Percentiles rank a stretch among this genome's conserved stretches.
Conservation (phyloP, 2,797 vertebrate genomes). For the Lacerta viridis region DNA sequence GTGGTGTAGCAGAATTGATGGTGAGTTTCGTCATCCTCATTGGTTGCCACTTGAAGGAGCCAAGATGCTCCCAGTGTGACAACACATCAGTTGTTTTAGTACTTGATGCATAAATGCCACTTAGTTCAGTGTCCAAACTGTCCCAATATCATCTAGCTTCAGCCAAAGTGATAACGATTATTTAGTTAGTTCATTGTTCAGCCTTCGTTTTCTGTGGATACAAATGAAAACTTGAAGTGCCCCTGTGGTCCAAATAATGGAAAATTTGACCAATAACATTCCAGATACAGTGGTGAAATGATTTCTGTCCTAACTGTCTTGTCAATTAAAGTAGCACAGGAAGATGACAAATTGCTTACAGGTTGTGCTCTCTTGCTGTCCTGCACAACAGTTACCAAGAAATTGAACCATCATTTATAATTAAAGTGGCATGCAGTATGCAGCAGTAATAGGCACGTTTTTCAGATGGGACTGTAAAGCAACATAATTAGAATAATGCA, state of each 20-base stretch:
- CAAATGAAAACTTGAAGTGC: slow-evolving; percentile 3
- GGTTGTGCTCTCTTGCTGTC: slow-evolving; percentile 21
- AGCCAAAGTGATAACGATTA: neutral
- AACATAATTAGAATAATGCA: slow-evolving; percentile 18
- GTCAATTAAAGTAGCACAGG: slow-evolving; percentile 28
- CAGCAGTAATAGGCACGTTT: fast-evolving
- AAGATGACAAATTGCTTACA: slow-evolving; percentile 34
- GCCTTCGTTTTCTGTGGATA: neutral
- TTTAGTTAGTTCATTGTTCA: neutral
- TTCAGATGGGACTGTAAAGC: neutral
- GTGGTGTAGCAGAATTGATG: neutral
- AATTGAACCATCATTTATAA: slow-evolving; percentile 15
- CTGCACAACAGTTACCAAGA: slow-evolving; percentile 3
- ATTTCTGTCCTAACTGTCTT: slow-evolving; percentile 41
- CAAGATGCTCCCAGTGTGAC: neutral
- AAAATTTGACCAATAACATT: neutral
- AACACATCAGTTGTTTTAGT: no score
- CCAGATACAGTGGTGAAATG: neutral
- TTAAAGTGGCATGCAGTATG: slow-evolving; percentile 26
- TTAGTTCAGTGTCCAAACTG: neutral
- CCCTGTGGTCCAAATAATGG: neutral
- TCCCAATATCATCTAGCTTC: neutral
- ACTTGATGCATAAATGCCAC: neutral
- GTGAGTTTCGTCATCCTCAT: neutral
- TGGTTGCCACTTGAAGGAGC: neutral